Percentiles rank a stretch among this genome's conserved stretches.
phyloP scores from a whole-genome alignment of 64 coral and sea anemone genomes.

The Porites lutea region DNA sequence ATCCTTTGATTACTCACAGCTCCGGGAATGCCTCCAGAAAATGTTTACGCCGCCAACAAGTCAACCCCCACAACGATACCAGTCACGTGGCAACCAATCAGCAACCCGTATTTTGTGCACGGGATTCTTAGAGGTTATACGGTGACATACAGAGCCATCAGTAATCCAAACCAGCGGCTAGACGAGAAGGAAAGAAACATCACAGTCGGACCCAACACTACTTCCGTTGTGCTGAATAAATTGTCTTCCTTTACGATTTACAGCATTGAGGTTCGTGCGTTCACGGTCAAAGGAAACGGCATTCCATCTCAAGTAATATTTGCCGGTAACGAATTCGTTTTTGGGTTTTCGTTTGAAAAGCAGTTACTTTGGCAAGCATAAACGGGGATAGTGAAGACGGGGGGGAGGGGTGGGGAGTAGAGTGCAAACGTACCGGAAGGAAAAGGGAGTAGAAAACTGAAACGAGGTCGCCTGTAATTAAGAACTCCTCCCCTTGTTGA shows the following conservation, averaged over 20 bases:
- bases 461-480: too few species aligned
- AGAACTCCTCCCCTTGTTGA: too few species aligned
- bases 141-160: slow-evolving; percentile 60
- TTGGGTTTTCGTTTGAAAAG: neutral
- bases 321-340: slow-evolving; percentile 55
- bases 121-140: slow-evolving; percentile 89
- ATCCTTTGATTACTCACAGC: slow-evolving; percentile 38
- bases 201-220: slow-evolving; percentile 50
- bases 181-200: slow-evolving; percentile 12
- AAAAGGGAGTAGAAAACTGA: too few species aligned
- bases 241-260: slow-evolving; percentile 85
- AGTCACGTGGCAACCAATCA: slow-evolving; percentile 84
- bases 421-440: too few species aligned
- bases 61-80: slow-evolving; percentile 77
- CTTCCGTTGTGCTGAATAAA: slow-evolving; percentile 31
- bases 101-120: slow-evolving; percentile 79
- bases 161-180: slow-evolving; percentile 64
- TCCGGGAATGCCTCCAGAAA: slow-evolving; percentile 88
- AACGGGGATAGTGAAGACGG: neutral
- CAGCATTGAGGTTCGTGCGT: slow-evolving; percentile 73
- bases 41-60: slow-evolving; percentile 74
- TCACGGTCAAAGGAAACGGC: slow-evolving; percentile 80
- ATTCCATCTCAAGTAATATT: slow-evolving; percentile 42
- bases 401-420: too few species aligned
- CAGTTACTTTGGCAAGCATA: neutral